phyloP scores from a whole-genome alignment of 2,888 invertebrate genomes.

The Xestia ashworthii region DNA sequence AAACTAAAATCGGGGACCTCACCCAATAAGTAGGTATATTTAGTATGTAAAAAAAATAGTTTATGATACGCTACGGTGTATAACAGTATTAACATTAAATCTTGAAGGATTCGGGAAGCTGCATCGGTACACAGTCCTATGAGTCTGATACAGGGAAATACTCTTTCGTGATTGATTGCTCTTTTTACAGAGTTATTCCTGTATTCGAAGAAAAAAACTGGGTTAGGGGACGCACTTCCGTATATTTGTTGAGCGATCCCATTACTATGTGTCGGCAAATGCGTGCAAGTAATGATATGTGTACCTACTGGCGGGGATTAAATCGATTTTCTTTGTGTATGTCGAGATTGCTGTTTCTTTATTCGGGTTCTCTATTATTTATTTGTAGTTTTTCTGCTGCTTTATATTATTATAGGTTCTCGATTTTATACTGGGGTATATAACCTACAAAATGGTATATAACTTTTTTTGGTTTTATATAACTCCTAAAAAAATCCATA shows the following conservation, averaged over 20 bases:
- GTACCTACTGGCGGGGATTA: constrained; percentile 27
- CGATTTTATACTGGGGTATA: not conserved
- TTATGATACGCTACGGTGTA: constrained; percentile 65
- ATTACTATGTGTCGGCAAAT: constrained; percentile 62
- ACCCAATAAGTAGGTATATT: too few species aligned
- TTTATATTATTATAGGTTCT: not conserved
- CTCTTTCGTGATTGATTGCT: constrained; percentile 72
- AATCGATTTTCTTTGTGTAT: constrained; percentile 29
- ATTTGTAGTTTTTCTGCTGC: not conserved
- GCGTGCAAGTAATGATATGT: constrained; percentile 52
- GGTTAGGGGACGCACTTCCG: constrained; percentile 58
- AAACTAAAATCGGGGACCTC: too few species aligned
- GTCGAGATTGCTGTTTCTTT: not conserved
- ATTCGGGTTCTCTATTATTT: not conserved
- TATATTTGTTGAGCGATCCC: constrained; percentile 58
- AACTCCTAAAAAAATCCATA: not conserved
- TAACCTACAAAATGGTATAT: not conserved
- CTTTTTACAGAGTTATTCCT: constrained; percentile 61
- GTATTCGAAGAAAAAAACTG: constrained; percentile 58
- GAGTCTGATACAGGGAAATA: constrained; percentile 70
- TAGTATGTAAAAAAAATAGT: not conserved
- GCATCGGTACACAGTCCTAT: constrained; percentile 68
- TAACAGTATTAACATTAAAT: constrained; percentile 66
- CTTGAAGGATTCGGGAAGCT: constrained; percentile 76
- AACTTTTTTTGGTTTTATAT: not conserved